Conservation (phyloP, 2,888 invertebrate genomes). For the Coenonympha glycerion region DNA sequence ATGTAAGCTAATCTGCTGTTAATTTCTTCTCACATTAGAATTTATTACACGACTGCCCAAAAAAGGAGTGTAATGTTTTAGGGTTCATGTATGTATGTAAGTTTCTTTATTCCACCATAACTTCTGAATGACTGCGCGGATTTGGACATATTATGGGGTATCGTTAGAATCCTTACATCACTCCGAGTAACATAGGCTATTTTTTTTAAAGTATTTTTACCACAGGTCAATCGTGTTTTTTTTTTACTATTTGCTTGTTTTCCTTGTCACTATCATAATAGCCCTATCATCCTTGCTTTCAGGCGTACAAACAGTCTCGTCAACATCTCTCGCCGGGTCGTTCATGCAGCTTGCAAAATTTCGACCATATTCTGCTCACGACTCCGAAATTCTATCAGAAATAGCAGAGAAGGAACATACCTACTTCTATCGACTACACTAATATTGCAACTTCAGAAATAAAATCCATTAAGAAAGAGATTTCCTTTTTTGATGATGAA, state of each 20-base stretch:
- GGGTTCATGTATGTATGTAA: no score
- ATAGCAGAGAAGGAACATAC: slow-evolving; percentile 7
- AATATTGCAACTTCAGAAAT: neutral
- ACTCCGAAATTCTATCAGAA: neutral
- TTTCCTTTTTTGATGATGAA: neutral
- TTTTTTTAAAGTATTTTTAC: no score
- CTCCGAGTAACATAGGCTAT: no score
- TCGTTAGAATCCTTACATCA: no score
- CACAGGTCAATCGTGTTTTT: no score
- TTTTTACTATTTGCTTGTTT: no score
- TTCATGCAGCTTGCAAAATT: slow-evolving; percentile 34
- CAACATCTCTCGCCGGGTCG: slow-evolving; percentile 44
- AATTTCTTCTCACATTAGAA: neutral
- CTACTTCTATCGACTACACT: neutral
- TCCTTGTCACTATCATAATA: neutral
- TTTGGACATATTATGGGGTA: no score
- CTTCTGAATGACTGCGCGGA: no score
- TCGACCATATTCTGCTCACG: slow-evolving; percentile 38
- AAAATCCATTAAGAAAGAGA: neutral
- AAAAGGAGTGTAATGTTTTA: no score
- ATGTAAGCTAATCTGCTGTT: neutral
- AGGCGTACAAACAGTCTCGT: slow-evolving; percentile 37
- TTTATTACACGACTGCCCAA: no score
- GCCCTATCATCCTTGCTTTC: slow-evolving; percentile 7
- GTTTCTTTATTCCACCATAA: no score